A percentile compares a stretch with the other conserved stretches of the same genome.
These are phyloP conservation scores for Platynereis dumerilii DNA, from an alignment of 2,888 invertebrate species.

Conservation along the genomic window DNA sequence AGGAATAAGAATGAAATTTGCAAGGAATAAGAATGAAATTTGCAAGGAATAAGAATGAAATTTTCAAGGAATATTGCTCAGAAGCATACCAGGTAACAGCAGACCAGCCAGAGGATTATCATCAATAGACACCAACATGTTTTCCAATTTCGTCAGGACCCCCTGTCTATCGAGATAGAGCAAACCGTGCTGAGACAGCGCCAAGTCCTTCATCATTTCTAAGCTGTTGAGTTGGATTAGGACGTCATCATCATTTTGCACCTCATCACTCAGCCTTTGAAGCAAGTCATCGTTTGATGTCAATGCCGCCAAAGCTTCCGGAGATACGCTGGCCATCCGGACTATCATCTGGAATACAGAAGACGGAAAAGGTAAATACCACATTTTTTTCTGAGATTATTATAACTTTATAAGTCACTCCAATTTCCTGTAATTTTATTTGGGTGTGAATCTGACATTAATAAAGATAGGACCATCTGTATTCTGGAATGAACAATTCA, in stretches of 20 bases:
- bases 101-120: conserved; percentile 71
- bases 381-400: not conserved
- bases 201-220: conserved; percentile 78
- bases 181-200: conserved; percentile 76
- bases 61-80: too few species aligned
- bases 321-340: conserved; percentile 67
- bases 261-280: conserved; percentile 72
- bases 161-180: conserved; percentile 75
- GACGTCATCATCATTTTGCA: conserved; percentile 72
- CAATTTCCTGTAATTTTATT: too few species aligned
- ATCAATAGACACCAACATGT: conserved; percentile 69
- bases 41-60: too few species aligned
- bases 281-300: conserved; percentile 73
- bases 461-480: too few species aligned
- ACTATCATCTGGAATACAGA: conserved; percentile 69
- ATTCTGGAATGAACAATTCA: too few species aligned
- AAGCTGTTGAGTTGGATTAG: conserved; percentile 81
- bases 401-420: too few species aligned
- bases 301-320: conserved; percentile 68
- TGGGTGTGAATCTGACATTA: too few species aligned
- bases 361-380: conserved; percentile 23
- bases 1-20: too few species aligned
- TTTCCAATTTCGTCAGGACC: conserved; percentile 71
- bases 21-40: too few species aligned
- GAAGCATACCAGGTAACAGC: conserved; percentile 70